Evolutionary conservation across 2,888 invertebrate genomes (phyloP).

Genomic region (Drosophila colorata): DNA sequence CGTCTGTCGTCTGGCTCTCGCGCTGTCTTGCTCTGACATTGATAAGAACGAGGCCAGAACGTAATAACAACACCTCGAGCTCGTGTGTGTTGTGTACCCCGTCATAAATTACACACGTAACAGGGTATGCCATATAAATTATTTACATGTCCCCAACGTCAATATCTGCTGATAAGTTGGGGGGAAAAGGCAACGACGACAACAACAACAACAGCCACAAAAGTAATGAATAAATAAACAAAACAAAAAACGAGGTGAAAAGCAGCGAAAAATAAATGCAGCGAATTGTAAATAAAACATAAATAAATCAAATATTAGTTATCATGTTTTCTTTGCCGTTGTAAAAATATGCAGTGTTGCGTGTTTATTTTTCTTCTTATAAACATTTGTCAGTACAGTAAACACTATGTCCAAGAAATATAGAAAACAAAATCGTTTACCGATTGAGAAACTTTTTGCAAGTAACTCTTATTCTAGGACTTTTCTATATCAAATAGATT

Average conservation of each 20-base stretch:
- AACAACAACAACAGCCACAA: constrained; percentile 27
- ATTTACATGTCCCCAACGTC: constrained; percentile 79
- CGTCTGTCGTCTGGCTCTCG: background rate
- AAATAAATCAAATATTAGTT: constrained; percentile 77
- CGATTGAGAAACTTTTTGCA: background rate
- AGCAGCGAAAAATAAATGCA: constrained; percentile 47
- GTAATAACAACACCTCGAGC: constrained; percentile 64
- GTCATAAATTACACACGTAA: constrained; percentile 75
- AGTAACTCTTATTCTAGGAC: too few species aligned
- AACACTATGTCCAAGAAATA: constrained; percentile 11
- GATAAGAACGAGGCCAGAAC: constrained; percentile 51
- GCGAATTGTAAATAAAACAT: constrained; percentile 56
- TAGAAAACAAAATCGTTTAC: constrained; percentile 17
- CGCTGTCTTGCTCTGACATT: constrained; percentile 38
- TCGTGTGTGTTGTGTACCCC: constrained; percentile 46
- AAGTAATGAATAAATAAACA: constrained; percentile 33
- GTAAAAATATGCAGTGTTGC: background rate
- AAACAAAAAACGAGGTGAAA: constrained; percentile 35
- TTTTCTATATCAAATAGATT: too few species aligned
- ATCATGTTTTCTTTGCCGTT: constrained; percentile 32
- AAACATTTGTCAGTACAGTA: constrained; percentile 24
- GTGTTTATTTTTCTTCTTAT: constrained; percentile 27
- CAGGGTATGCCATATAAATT: constrained; percentile 76
- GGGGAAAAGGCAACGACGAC: constrained; percentile 24
- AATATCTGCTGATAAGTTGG: constrained; percentile 70